Conservation (phyloP, 2,113 vertebrate species). For the Caranx melampygus region DNA sequence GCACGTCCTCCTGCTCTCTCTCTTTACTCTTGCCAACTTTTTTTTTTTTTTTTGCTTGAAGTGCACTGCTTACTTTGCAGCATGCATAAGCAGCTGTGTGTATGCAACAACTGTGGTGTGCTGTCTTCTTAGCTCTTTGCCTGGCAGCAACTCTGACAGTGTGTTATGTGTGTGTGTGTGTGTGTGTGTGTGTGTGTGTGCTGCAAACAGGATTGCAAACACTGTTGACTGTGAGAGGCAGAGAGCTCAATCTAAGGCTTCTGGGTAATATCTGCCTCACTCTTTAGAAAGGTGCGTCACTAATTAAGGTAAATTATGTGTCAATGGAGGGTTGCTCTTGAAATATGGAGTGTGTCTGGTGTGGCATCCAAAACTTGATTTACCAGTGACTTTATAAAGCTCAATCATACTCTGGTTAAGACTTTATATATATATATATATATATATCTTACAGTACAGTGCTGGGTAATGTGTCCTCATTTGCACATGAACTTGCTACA, state of each 20-base stretch:
- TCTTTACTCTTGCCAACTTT: background rate
- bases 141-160: conserved; percentile 35
- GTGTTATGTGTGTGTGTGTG: conserved; percentile 38
- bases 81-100: conserved; percentile 43
- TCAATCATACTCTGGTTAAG: background rate
- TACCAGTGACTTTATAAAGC: background rate
- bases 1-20: conserved; percentile 10
- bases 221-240: conserved; percentile 43
- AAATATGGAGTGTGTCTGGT: conserved; percentile 9
- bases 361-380: background rate
- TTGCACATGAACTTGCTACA: background rate
- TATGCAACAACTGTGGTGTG: conserved; percentile 2
- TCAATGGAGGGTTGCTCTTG: conserved; percentile 33
- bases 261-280: conserved; percentile 28
- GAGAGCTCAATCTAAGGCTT: conserved; percentile 33
- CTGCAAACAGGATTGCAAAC: conserved; percentile 65
- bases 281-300: conserved; percentile 13
- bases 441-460: background rate
- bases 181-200: conserved; percentile 53
- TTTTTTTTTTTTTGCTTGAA: conserved; percentile 46
- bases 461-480: background rate
- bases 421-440: background rate
- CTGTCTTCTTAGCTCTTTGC: conserved; percentile 53
- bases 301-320: conserved; percentile 50
- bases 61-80: conserved; percentile 57